Evolutionary conservation across 2,888 invertebrate genomes (phyloP).

Genomic region (Carabus problematicus): DNA sequence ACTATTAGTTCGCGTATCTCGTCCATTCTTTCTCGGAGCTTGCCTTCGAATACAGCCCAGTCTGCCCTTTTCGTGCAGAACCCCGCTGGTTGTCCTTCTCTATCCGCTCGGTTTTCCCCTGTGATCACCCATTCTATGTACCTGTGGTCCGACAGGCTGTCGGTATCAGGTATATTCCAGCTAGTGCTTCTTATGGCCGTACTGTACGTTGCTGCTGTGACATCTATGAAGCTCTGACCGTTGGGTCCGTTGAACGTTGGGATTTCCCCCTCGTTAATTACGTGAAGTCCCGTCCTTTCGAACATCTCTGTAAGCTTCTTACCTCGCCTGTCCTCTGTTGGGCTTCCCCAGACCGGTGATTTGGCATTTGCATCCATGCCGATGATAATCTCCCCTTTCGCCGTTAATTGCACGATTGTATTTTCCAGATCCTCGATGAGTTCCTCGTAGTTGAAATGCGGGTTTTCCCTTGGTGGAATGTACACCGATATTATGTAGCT

Average conservation of each 20-base stretch:
- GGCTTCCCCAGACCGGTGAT: slow-evolving; percentile 28
- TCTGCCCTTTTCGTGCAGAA: slow-evolving; percentile 22
- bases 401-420: neutral
- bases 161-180: slow-evolving; percentile 20
- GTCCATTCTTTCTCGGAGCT: too few species aligned
- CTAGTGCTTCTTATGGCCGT: neutral
- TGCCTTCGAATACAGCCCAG: slow-evolving; percentile 13
- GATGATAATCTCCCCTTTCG: slow-evolving; percentile 4
- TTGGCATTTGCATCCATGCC: slow-evolving; percentile 21
- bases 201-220: slow-evolving; percentile 5
- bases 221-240: slow-evolving; percentile 9
- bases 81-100: too few species aligned
- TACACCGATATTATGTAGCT: slow-evolving; percentile 3
- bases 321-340: neutral
- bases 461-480: neutral
- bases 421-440: neutral
- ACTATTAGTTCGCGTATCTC: too few species aligned
- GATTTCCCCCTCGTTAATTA: slow-evolving; percentile 12
- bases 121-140: slow-evolving; percentile 4
- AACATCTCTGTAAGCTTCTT: neutral
- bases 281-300: neutral
- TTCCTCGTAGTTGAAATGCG: neutral
- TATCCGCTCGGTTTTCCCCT: neutral
- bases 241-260: slow-evolving; percentile 18
- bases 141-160: slow-evolving; percentile 17